Conservation (phyloP, 2,888 invertebrate species). For the Siphlonurus alternatus region DNA sequence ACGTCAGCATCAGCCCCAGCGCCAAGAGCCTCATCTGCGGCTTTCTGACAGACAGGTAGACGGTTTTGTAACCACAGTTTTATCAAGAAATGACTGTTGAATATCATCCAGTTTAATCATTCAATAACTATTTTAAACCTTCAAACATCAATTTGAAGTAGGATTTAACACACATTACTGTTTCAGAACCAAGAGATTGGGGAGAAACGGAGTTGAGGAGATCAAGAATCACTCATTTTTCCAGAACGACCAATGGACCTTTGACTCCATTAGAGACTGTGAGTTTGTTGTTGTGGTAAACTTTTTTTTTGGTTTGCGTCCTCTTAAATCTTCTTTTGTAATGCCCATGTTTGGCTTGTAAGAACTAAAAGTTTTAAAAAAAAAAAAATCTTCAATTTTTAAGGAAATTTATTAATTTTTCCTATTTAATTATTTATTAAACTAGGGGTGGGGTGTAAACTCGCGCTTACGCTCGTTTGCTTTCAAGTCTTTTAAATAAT, state of each 20-base stretch:
- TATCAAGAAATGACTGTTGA: not conserved
- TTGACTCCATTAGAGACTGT: conserved; percentile 86
- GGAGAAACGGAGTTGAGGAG: conserved; percentile 83
- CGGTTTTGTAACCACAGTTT: not conserved
- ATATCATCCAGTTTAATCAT: too few relatives aligned
- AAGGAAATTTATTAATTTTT: too few relatives aligned
- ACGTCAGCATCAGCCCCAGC: conserved; percentile 78
- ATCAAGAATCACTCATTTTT: conserved; percentile 93
- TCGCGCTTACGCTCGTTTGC: too few relatives aligned
- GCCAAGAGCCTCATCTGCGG: conserved; percentile 82
- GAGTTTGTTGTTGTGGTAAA: too few relatives aligned
- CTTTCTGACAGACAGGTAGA: conserved; percentile 74
- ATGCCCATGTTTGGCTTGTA: not conserved
- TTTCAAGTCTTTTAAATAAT: too few relatives aligned
- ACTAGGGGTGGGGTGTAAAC: too few relatives aligned
- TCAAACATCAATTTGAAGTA: too few relatives aligned
- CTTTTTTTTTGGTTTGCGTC: not conserved
- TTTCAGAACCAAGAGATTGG: conserved; percentile 55
- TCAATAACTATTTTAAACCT: too few relatives aligned
- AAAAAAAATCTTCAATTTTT: too few relatives aligned
- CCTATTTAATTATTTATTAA: too few relatives aligned
- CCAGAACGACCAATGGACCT: conserved; percentile 93
- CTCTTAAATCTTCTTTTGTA: not conserved
- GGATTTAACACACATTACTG: too few relatives aligned
- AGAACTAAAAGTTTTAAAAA: too few relatives aligned